A percentile compares a stretch with the other conserved stretches of the same genome.
Evolutionary conservation across 2,113 vertebrate genomes (phyloP).

Genomic region (Rhea americana): DNA sequence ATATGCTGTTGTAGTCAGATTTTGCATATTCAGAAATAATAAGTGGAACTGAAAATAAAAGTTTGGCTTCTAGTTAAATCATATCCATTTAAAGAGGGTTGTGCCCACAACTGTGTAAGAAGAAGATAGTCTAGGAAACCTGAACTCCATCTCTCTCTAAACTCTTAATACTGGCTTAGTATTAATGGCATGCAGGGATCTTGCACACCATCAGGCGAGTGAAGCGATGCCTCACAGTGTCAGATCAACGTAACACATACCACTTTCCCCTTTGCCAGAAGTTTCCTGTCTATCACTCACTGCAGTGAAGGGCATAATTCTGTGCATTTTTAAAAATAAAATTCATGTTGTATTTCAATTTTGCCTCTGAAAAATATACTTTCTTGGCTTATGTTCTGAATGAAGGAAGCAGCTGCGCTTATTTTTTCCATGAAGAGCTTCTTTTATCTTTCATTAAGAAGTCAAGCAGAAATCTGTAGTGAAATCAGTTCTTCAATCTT

Average conservation of each 20-base stretch:
- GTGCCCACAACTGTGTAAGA: background rate
- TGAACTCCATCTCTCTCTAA: background rate
- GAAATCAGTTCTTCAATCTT: background rate
- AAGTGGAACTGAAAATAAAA: background rate
- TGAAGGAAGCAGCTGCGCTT: background rate
- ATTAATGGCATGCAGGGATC: accelerated
- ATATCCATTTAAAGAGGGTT: background rate
- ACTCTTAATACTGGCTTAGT: background rate
- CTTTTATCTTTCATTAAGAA: background rate
- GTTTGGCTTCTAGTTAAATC: background rate
- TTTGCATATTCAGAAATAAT: background rate
- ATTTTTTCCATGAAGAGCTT: background rate
- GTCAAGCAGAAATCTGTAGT: background rate
- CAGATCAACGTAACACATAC: background rate
- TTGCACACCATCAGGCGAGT: background rate
- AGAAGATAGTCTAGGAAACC: background rate
- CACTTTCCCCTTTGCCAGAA: background rate
- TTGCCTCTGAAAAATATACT: background rate
- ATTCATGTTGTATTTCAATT: background rate
- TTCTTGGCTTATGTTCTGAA: background rate
- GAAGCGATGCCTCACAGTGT: background rate
- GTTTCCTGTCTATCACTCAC: background rate
- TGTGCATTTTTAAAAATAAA: background rate
- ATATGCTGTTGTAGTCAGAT: accelerated
- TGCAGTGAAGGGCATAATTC: background rate